phyloP scores from a whole-genome alignment of 1,140 invertebrate species.

The Heliconius nattereri region DNA sequence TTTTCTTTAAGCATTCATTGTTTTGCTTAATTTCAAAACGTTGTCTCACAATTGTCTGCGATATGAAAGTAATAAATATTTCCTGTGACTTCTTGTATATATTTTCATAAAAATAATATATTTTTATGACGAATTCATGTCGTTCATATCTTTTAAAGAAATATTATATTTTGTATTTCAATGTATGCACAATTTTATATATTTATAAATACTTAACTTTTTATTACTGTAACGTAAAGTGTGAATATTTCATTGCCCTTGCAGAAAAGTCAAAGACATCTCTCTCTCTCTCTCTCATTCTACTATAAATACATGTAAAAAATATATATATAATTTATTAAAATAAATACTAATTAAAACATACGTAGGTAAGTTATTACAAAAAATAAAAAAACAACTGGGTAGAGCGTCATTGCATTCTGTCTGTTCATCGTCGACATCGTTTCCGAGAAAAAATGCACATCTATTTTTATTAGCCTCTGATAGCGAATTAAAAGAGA shows the following conservation, averaged over 20 bases:
- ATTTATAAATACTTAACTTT: not conserved
- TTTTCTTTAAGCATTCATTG: no score
- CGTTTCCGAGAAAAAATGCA: not conserved
- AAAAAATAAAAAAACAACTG: not conserved
- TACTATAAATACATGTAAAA: no score
- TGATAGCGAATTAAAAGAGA: not conserved
- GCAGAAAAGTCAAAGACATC: not conserved
- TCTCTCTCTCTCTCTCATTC: no score
- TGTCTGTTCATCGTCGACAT: not conserved
- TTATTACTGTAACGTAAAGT: not conserved
- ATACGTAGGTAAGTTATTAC: not conserved
- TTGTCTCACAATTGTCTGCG: not conserved
- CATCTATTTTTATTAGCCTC: not conserved
- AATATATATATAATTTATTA: no score
- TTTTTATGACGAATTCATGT: slow-evolving; percentile 1
- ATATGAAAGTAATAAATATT: not conserved
- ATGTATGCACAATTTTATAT: not conserved
- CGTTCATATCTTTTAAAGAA: not conserved
- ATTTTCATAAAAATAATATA: not conserved
- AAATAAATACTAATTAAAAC: not conserved
- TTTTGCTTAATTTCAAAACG: no score
- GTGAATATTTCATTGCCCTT: not conserved
- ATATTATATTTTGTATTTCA: not conserved
- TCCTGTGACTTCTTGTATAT: not conserved
- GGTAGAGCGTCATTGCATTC: not conserved